These are phyloP conservation scores for Saguinus midas DNA, from an alignment of 2,113 vertebrate genomes.

Conservation along the genomic window DNA sequence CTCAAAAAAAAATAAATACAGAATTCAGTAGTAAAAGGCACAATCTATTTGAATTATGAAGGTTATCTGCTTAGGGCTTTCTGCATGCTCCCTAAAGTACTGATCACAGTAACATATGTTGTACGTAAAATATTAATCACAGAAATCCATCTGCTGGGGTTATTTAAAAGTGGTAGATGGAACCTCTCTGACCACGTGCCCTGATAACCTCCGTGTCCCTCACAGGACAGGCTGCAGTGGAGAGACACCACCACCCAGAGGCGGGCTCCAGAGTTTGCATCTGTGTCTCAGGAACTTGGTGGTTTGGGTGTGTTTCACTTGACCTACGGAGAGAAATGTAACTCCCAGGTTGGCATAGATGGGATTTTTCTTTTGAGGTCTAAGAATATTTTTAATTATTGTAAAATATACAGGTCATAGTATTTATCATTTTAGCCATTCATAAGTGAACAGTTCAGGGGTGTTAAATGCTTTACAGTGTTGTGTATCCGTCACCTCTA, in stretches of 20 bases:
- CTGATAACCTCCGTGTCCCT: not conserved
- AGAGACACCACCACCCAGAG: fast-evolving
- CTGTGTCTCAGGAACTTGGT: not conserved
- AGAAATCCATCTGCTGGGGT: not conserved
- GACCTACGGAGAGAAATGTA: too few relatives aligned
- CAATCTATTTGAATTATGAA: not conserved
- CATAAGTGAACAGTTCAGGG: fast-evolving
- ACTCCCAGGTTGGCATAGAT: not conserved
- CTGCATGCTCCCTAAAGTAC: not conserved
- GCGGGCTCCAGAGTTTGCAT: fast-evolving
- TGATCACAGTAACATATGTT: not conserved
- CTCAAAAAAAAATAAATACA: too few relatives aligned
- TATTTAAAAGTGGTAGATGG: not conserved
- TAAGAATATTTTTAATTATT: not conserved
- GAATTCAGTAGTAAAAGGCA: not conserved
- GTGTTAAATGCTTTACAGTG: too few relatives aligned
- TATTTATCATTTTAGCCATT: too few relatives aligned
- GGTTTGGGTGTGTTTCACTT: not conserved
- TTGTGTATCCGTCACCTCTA: not conserved
- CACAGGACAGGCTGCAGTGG: not conserved
- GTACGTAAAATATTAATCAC: not conserved
- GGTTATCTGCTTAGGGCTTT: too few relatives aligned
- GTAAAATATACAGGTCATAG: not conserved
- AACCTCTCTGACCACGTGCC: too few relatives aligned
- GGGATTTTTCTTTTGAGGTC: not conserved